Conservation (phyloP, 2,888 invertebrate species). For the Perithous albicinctus region DNA sequence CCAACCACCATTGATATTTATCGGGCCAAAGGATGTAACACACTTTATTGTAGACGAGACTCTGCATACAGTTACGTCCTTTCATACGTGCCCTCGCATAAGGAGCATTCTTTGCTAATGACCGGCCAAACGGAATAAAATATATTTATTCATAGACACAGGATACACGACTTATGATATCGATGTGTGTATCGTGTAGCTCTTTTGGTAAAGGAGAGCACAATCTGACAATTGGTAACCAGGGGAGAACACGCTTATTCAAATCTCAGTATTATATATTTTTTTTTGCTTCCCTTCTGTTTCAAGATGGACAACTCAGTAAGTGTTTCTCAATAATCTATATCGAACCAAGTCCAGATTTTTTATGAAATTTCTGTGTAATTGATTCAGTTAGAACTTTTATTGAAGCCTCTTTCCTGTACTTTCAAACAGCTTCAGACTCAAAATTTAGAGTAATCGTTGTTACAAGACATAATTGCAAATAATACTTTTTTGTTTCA, state of each 20-base stretch:
- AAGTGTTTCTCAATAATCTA: too few species aligned
- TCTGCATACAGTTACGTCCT: constrained; percentile 62
- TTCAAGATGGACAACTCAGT: too few species aligned
- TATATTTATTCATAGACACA: constrained; percentile 35
- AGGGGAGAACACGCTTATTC: background rate
- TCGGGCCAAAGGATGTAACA: constrained; percentile 73
- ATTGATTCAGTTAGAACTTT: too few species aligned
- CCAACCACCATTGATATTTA: constrained; percentile 73
- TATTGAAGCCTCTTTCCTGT: too few species aligned
- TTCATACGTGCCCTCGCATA: constrained; percentile 72
- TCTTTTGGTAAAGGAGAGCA: background rate
- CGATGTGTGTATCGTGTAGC: constrained; percentile 12
- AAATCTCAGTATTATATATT: constrained; percentile 6
- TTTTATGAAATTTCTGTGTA: too few species aligned
- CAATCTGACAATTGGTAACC: constrained; percentile 35
- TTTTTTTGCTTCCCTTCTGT: background rate
- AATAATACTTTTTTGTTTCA: too few species aligned
- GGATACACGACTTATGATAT: constrained; percentile 4
- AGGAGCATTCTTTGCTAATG: constrained; percentile 73
- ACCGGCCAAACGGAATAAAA: constrained; percentile 70
- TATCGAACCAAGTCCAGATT: too few species aligned
- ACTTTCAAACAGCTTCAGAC: too few species aligned
- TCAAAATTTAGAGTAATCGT: too few species aligned
- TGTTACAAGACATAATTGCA: too few species aligned
- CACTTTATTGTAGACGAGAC: constrained; percentile 11